Evolutionary conservation across 2,113 vertebrate species (phyloP).

Genomic region (Lethenteron camtschaticum): DNA sequence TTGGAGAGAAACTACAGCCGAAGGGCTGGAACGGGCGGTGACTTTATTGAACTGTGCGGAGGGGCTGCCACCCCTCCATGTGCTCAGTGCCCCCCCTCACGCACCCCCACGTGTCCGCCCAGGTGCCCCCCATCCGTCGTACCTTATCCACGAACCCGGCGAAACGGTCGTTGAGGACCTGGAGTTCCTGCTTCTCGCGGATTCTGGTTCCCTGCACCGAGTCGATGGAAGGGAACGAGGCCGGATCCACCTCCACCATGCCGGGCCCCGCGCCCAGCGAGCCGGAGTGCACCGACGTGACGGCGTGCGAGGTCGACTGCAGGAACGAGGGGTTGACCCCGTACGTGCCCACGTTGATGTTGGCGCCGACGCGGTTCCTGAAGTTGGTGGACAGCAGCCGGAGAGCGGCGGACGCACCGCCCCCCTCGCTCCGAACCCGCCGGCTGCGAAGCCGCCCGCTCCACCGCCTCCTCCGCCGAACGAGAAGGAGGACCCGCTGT

Average conservation of each 20-base stretch:
- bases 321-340: constrained; percentile 19
- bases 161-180: constrained; percentile 19
- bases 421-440: constrained; percentile 10
- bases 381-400: constrained; percentile 13
- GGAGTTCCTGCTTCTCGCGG: constrained; percentile 19
- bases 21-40: too few species aligned
- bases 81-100: too few species aligned
- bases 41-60: too few species aligned
- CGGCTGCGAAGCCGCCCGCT: constrained; percentile 8
- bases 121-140: background rate
- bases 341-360: constrained; percentile 21
- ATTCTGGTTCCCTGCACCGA: constrained; percentile 16
- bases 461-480: constrained; percentile 9
- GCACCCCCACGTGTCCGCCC: too few species aligned
- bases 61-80: too few species aligned
- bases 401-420: constrained; percentile 10
- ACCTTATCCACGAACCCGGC: constrained; percentile 21
- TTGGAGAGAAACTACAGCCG: too few species aligned
- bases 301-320: constrained; percentile 9
- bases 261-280: constrained; percentile 5
- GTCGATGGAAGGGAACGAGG: constrained; percentile 18
- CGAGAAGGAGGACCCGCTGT: background rate
- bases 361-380: constrained; percentile 14
- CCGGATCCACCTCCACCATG: constrained; percentile 18
- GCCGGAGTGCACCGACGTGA: background rate